Base-by-base conservation (phyloP, 1,140 invertebrate genomes). In the Drosophila miranda region DNA sequence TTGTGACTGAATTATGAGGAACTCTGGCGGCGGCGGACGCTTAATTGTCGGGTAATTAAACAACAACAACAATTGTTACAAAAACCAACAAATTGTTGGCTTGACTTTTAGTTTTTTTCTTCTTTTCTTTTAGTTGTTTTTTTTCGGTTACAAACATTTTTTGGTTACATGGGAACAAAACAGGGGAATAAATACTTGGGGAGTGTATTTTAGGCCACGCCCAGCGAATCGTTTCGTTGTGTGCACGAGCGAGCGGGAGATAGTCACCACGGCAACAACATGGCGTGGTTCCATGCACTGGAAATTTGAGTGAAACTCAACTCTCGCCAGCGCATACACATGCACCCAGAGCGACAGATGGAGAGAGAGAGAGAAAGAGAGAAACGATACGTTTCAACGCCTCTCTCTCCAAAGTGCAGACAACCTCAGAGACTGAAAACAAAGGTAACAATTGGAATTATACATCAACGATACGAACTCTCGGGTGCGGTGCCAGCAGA, bases 1-100 rank as follows among this genome's bases (percentile, higher is more conserved):
- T 84, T 86, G 82, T 81, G 75, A 43, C 75, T 81, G 81, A 77
- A 81, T 86, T 86, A 78, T 77, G 69, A 86, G 77, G 68, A 84
- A 75, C 81, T 81, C 44, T 66, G 68, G 53, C 63, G 62, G 62
- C 34, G 73, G 56, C 63, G 62, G 63, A 19, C 73, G 60, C 60
- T 58, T 84, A 86, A 86, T 84, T 86, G 71, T 55, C 57, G 69
- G 67, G 43, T 68, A 67, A 86, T 77, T 80, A 86, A 57, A 38
- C 51, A 68, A 51, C 51, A 80, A 73, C 59, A 46, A 63, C 6
- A 55, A 44, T 38, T 19, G 26, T 23, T 11, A 52, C 23, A 38
- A 52, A 52, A 52, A 52, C 34, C 34, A 13, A 38, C 63, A 72
- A 72, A 61, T 73, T 63, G 43, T 44, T 42, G 52, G 46, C 21